These are phyloP conservation scores for Heterodera schachtii DNA, from an alignment of 1,140 invertebrate genomes.

Conservation along the genomic window DNA sequence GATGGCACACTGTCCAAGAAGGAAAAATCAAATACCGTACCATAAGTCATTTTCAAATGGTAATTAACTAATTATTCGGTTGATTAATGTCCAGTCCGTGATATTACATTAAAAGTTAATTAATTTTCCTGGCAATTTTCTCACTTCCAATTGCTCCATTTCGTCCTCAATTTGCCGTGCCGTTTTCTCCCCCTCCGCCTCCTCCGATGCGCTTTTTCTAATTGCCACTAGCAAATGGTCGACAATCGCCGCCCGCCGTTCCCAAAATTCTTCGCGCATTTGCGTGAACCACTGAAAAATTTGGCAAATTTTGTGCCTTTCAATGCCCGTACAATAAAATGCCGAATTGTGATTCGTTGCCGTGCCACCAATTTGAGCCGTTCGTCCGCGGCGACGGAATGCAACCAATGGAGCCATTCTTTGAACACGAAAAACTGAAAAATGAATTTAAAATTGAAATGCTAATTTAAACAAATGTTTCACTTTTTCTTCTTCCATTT, in stretches of 20 bases:
- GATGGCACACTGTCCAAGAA: neutral
- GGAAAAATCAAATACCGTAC: neutral
- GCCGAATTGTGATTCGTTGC: neutral
- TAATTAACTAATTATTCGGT: too few relatives aligned
- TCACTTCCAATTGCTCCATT: neutral
- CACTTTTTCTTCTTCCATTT: constrained; percentile 8
- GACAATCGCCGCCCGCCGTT: constrained; percentile 17
- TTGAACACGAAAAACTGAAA: neutral
- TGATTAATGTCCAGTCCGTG: too few relatives aligned
- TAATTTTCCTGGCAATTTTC: neutral
- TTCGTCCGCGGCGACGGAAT: constrained; percentile 24
- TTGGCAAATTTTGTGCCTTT: neutral
- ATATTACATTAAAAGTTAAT: too few relatives aligned
- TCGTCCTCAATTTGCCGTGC: neutral
- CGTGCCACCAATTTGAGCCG: constrained; percentile 13
- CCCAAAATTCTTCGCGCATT: constrained; percentile 43
- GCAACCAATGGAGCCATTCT: constrained; percentile 12
- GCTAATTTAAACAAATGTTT: neutral
- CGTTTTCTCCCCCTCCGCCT: neutral
- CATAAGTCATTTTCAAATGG: too few relatives aligned
- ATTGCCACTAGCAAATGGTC: constrained; percentile 11
- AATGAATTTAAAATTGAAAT: constrained; percentile 2
- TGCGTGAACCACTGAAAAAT: constrained; percentile 38
- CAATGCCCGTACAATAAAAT: neutral
- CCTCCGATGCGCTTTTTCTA: constrained; percentile 3